Evolutionary conservation across 2,888 invertebrate species (phyloP).

Genomic region (Strigamia crassipes): DNA sequence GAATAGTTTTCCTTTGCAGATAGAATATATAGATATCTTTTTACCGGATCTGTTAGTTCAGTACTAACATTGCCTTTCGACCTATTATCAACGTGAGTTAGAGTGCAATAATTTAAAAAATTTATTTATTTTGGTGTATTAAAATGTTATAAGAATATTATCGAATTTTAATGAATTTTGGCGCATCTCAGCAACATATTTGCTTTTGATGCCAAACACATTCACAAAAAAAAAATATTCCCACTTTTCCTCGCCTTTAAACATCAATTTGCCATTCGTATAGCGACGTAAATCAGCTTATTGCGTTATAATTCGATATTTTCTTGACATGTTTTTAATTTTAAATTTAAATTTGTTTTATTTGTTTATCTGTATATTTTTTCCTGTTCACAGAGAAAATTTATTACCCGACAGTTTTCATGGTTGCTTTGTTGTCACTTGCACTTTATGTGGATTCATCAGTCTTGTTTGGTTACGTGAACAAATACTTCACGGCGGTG

Average conservation of each 20-base stretch:
- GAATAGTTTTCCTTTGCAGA: conserved; percentile 54
- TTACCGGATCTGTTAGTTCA: conserved; percentile 83
- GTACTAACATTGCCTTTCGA: conserved; percentile 83
- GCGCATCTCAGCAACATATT: no score
- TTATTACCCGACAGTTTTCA: conserved; percentile 91
- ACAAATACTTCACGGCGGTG: conserved; percentile 96
- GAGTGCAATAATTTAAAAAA: neutral
- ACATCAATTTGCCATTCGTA: no score
- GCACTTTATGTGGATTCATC: conserved; percentile 94
- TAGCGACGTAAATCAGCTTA: no score
- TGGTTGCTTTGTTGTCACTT: conserved; percentile 94
- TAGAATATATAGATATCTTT: conserved; percentile 90
- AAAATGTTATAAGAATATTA: no score
- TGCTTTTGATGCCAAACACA: no score
- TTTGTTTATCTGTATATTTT: conserved; percentile 1
- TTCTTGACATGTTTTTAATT: no score
- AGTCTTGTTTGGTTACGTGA: conserved; percentile 96
- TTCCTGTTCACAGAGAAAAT: conserved; percentile 68
- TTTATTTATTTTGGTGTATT: no score
- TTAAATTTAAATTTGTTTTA: conserved; percentile 18
- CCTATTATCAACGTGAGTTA: conserved; percentile 76
- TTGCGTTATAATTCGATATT: no score
- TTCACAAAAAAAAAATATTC: no score
- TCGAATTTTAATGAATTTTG: no score
- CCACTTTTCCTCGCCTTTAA: no score